Percentiles rank a stretch among this genome's conserved stretches.
Evolutionary conservation across 2,113 vertebrate genomes (phyloP).

Genomic region (Castor canadensis): DNA sequence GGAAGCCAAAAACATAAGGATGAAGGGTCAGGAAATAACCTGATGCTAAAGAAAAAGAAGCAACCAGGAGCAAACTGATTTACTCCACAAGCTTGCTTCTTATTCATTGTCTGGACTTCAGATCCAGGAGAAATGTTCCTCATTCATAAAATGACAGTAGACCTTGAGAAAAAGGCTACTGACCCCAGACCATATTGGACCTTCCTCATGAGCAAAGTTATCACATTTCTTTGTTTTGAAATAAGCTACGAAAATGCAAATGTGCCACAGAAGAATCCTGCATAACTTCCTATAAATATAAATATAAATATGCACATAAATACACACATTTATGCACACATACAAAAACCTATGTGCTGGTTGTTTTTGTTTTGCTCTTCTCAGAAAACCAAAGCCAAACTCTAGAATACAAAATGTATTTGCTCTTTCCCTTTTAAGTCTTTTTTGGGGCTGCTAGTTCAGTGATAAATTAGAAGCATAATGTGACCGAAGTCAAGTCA

Average conservation of each 20-base stretch:
- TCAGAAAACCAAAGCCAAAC: not conserved
- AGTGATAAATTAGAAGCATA: not conserved
- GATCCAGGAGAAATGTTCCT: not conserved
- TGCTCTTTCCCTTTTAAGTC: not conserved
- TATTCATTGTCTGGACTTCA: not conserved
- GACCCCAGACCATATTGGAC: not conserved
- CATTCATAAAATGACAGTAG: not conserved
- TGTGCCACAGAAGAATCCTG: accelerated
- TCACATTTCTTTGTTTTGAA: not conserved
- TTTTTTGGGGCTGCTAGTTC: not conserved
- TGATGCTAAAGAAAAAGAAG: not conserved
- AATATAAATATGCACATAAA: not conserved
- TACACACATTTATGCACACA: not conserved
- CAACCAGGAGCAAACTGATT: not conserved
- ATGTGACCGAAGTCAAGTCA: not conserved
- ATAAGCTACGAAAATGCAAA: not conserved
- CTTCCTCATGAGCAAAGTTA: not conserved
- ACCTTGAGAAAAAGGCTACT: not conserved
- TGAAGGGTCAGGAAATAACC: not conserved
- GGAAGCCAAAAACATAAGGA: too few relatives aligned
- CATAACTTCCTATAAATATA: not conserved
- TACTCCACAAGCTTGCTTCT: not conserved
- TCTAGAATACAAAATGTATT: not conserved
- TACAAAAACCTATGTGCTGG: not conserved
- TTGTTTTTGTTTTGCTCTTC: not conserved